Evolutionary conservation across 2,797 vertebrate species (phyloP), one percentile per base, ranked within the genome.

Genomic region (Phalloptychus januarius): DNA sequence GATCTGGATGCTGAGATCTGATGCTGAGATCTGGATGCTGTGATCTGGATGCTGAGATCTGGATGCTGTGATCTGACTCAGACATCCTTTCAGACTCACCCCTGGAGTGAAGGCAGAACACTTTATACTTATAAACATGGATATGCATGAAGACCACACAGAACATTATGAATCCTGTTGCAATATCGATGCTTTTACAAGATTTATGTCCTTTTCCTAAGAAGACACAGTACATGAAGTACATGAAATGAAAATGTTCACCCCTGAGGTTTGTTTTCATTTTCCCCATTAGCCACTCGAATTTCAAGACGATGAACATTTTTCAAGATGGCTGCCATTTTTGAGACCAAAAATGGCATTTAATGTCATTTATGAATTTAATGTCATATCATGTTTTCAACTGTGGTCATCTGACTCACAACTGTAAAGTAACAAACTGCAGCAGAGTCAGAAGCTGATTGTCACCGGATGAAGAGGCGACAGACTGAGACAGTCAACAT

Each of bases 1-100:
- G 50, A 36, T 63, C 46, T 58, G 76, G n/a, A n/a, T n/a, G n/a
- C n/a, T n/a, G n/a, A n/a, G n/a, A n/a, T n/a, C n/a, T n/a, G n/a
- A n/a, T n/a, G n/a, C n/a, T n/a, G n/a, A n/a, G n/a, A n/a, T n/a
- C 40, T 78, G 48, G 28, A 61, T 45, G 46, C 79, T 70, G 46
- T 48, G 50, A 36, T 63, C 46, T 58, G 76, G n/a, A n/a, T n/a
- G n/a, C n/a, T n/a, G n/a, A n/a, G n/a, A n/a, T n/a, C 40, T 78
- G 48, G 28, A 61, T 45, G 46, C 79, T 70, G 46, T 48, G 50
- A 36, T 63, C 46, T 58, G 76, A 79, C 42, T 88, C 84, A 79
- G 61, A 44, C 25, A 56, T 72, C 23, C 81, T 76, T 77, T 72
- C 48, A 44, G 16, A 79, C 42, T 48, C 16, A 48, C 75, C 45